Evolutionary conservation across 2,113 vertebrate species (phyloP).

Genomic region (Mesocricetus auratus): DNA sequence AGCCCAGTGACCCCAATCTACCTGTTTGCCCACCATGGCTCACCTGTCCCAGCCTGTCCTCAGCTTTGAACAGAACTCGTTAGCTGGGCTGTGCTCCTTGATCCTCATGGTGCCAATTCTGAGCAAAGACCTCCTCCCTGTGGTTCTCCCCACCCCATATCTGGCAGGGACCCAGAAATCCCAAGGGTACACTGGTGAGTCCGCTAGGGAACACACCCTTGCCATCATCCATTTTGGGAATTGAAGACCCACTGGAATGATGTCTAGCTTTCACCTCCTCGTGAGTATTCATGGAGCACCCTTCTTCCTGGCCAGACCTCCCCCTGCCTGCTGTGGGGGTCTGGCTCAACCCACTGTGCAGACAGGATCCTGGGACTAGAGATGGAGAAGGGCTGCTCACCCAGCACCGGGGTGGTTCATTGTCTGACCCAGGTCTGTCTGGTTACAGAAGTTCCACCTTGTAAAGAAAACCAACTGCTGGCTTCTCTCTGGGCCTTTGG

Average conservation of each 20-base stretch:
- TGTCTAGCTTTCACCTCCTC: background rate
- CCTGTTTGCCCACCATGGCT: constrained; percentile 1
- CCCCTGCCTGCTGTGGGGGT: background rate
- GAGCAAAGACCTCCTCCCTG: background rate
- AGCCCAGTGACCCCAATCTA: background rate
- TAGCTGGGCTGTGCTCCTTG: constrained; percentile 15
- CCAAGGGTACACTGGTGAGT: background rate
- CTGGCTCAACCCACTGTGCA: background rate
- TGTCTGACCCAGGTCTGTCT: background rate
- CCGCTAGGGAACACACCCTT: background rate
- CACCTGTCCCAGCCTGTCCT: constrained; percentile 63
- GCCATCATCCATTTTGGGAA: background rate
- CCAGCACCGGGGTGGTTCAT: background rate
- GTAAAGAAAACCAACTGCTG: background rate
- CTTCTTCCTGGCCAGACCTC: background rate
- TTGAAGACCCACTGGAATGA: background rate
- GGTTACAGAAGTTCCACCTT: background rate
- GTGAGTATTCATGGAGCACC: too few relatives aligned
- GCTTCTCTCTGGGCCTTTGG: background rate
- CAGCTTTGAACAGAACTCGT: constrained; percentile 60
- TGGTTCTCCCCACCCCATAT: background rate
- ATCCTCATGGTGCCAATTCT: constrained; percentile 9
- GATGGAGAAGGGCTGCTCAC: background rate
- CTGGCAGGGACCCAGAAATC: background rate
- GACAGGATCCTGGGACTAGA: background rate